Evolutionary conservation across 2,113 vertebrate genomes (phyloP).

Genomic region (Chionis minor): DNA sequence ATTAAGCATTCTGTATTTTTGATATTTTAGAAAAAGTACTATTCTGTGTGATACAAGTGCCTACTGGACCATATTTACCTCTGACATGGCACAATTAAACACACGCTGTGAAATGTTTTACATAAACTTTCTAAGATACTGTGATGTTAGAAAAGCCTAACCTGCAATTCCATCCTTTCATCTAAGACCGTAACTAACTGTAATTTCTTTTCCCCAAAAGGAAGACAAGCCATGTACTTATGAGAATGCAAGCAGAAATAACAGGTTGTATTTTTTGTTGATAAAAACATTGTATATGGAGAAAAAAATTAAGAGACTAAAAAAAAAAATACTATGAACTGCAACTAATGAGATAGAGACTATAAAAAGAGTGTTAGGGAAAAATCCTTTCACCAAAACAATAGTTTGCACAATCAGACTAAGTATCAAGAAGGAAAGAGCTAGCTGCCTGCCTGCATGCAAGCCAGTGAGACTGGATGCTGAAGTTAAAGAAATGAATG

Average conservation of each 20-base stretch:
- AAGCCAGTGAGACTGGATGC: not conserved
- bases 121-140: not conserved
- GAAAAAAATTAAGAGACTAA: constrained; percentile 6
- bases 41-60: not conserved
- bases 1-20: not conserved
- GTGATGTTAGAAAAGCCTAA: not conserved
- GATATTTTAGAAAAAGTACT: not conserved
- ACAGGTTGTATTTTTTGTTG: not conserved
- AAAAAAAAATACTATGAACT: constrained; percentile 13
- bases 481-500: constrained; percentile 15
- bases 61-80: not conserved
- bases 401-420: not conserved
- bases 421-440: constrained; percentile 36
- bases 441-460: not conserved
- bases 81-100: not conserved
- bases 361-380: constrained; percentile 36
- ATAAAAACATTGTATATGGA: not conserved
- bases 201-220: not conserved
- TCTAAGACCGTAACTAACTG: not conserved
- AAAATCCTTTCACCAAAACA: constrained; percentile 42
- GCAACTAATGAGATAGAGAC: constrained; percentile 10
- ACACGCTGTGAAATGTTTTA: not conserved
- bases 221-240: not conserved
- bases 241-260: constrained; percentile 21
- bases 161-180: not conserved